Percentiles rank a stretch among this genome's conserved stretches.
phyloP scores from a whole-genome alignment of 2,113 vertebrate species.

The Acinonyx jubatus region DNA sequence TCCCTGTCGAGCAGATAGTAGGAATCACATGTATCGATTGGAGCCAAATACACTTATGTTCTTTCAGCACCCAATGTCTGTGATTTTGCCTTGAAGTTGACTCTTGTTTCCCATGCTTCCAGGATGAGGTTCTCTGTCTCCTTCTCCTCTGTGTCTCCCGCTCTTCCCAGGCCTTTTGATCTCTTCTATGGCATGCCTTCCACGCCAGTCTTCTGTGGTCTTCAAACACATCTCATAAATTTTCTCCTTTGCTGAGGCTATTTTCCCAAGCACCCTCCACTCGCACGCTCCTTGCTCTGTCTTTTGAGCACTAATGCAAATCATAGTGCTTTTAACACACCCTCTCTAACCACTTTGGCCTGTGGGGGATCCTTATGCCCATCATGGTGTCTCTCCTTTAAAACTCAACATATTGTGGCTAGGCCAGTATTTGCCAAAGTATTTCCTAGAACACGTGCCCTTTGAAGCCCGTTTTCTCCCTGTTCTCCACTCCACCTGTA shows the following conservation, averaged over 20 bases:
- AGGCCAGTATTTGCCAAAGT: neutral
- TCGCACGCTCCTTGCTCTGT: neutral
- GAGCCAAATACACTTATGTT: neutral
- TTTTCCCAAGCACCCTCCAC: neutral
- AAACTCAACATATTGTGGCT: neutral
- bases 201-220: neutral
- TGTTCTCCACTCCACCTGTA: too few relatives aligned
- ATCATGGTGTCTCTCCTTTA: neutral
- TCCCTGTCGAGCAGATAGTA: neutral
- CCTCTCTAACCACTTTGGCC: too few relatives aligned
- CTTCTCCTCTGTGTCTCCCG: neutral
- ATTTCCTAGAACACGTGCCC: neutral
- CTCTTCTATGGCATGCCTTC: neutral
- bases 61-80: too few relatives aligned
- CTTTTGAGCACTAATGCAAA: neutral
- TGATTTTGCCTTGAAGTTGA: neutral
- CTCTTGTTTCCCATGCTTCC: neutral
- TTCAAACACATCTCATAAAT: neutral
- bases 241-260: neutral
- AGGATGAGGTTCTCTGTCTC: too few relatives aligned
- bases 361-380: neutral
- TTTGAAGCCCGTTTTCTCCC: neutral
- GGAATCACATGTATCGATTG: rapidly evolving
- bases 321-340: neutral
- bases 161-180: neutral